Evolutionary conservation across 2,888 invertebrate genomes (phyloP).

Genomic region (Entomobrya proxima): DNA sequence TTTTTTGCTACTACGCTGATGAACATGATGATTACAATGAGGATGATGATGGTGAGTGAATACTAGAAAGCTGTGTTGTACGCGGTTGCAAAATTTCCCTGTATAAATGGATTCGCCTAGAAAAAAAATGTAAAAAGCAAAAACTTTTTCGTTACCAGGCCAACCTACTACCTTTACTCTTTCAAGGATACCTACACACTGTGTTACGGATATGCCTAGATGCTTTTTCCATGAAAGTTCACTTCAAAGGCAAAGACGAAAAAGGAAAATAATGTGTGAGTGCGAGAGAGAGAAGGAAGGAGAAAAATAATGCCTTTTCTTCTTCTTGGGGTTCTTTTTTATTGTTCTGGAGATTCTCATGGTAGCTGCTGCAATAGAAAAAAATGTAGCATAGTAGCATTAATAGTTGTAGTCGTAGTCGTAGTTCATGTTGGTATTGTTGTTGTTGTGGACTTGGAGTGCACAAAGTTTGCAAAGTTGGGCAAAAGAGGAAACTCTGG

Average conservation of each 20-base stretch:
- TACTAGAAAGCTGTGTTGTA: not conserved
- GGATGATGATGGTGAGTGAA: not conserved
- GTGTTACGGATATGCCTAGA: not conserved
- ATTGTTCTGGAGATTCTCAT: constrained; percentile 27
- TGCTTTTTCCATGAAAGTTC: not conserved
- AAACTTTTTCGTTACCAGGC: not conserved
- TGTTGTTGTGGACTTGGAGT: constrained; percentile 10
- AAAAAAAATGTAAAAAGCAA: constrained; percentile 12
- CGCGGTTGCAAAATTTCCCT: not conserved
- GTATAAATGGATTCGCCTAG: not conserved
- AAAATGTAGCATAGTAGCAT: not conserved
- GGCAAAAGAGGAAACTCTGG: not conserved
- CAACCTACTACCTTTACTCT: not conserved
- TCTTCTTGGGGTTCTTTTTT: not conserved
- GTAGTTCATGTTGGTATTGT: not conserved
- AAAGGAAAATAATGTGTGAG: constrained; percentile 11
- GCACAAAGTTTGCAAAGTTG: constrained; percentile 49
- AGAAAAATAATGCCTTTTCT: not conserved
- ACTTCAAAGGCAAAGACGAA: constrained; percentile 23
- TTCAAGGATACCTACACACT: not conserved
- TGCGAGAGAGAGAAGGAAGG: too few species aligned
- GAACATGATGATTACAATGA: not conserved
- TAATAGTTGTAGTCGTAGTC: not conserved
- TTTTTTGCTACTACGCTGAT: not conserved
- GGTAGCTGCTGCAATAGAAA: not conserved